These are phyloP conservation scores for Octodon degus DNA, from an alignment of 2,113 vertebrate species.

Conservation along the genomic window DNA sequence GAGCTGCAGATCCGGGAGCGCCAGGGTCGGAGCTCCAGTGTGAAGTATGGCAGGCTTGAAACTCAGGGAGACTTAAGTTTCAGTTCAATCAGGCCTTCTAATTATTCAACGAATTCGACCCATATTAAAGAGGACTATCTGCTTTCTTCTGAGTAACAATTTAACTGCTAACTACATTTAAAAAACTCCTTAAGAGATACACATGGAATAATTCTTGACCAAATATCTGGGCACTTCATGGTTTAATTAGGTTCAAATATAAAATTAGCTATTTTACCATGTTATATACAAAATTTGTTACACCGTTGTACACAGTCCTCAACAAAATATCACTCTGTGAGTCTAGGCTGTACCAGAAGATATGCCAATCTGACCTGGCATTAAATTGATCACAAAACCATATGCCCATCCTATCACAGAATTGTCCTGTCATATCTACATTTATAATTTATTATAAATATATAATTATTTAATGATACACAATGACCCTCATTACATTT, in stretches of 20 bases:
- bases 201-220: not conserved
- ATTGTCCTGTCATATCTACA: slow-evolving; percentile 22
- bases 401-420: slow-evolving; percentile 3
- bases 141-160: not conserved
- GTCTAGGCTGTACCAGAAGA: not conserved
- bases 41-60: not conserved
- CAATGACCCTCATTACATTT: not conserved
- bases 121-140: not conserved
- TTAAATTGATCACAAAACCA: slow-evolving; percentile 49
- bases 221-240: not conserved
- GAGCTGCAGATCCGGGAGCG: not conserved
- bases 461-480: not conserved
- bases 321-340: not conserved
- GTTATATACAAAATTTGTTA: slow-evolving; percentile 9
- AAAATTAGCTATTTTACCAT: slow-evolving; percentile 28
- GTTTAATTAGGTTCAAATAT: not conserved
- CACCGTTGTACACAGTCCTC: not conserved
- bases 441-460: not conserved
- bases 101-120: not conserved
- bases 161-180: not conserved
- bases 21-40: not conserved
- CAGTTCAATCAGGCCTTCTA: not conserved
- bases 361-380: slow-evolving; percentile 2
- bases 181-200: not conserved
- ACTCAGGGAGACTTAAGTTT: not conserved